These are phyloP conservation scores for Pyrocoelia pectoralis DNA, from an alignment of 2,888 invertebrate species.

Conservation along the genomic window DNA sequence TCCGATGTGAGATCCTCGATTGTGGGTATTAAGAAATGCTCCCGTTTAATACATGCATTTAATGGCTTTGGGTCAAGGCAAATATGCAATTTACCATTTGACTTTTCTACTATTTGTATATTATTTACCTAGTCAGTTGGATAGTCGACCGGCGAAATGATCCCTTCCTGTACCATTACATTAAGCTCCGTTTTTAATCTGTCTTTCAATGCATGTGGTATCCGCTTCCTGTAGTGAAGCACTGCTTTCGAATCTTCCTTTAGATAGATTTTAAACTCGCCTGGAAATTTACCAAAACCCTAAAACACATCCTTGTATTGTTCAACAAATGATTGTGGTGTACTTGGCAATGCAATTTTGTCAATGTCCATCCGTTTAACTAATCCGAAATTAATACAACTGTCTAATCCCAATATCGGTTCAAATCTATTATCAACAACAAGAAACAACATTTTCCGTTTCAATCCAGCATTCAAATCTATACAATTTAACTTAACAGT, in stretches of 20 bases:
- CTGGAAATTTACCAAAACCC: neutral
- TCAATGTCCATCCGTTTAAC: conserved; percentile 3
- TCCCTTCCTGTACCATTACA: too few species aligned
- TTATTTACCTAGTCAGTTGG: too few species aligned
- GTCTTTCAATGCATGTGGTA: too few species aligned
- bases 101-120: too few species aligned
- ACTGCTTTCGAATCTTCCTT: neutral
- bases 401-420: neutral
- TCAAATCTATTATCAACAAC: conserved; percentile 6
- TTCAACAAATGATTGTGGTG: neutral
- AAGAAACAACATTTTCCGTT: neutral
- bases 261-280: neutral
- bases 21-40: too few species aligned
- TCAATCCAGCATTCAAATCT: neutral
- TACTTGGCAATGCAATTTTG: neutral
- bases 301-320: neutral
- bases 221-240: too few species aligned
- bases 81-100: too few species aligned
- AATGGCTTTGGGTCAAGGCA: too few species aligned
- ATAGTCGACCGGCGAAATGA: too few species aligned
- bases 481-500: neutral
- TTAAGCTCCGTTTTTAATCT: too few species aligned
- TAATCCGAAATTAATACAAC: neutral
- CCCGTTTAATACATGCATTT: too few species aligned
- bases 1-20: too few species aligned